These are phyloP conservation scores for Ageneiosus marmoratus DNA, from an alignment of 2,113 vertebrate species.

Conservation along the genomic window DNA sequence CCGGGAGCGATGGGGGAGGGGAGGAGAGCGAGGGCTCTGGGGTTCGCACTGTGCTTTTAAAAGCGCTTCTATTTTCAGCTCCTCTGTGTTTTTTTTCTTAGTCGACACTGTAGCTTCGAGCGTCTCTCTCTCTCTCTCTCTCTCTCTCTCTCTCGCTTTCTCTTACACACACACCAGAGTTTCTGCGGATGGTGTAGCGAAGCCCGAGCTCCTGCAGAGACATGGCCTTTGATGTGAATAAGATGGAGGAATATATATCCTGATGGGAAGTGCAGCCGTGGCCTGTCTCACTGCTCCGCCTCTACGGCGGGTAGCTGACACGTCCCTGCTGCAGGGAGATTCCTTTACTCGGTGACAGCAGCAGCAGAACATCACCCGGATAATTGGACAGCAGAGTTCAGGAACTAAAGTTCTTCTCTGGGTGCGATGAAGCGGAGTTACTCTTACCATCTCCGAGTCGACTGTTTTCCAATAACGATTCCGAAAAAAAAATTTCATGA, in stretches of 20 bases:
- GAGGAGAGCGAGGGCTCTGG: background rate
- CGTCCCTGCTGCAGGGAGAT: background rate
- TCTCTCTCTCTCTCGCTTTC: background rate
- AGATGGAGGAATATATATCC: background rate
- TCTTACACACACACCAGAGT: background rate
- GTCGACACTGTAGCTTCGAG: constrained; percentile 14
- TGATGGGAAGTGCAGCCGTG: background rate
- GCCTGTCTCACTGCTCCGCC: background rate
- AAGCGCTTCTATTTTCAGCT: constrained; percentile 57
- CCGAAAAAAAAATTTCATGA: too few relatives aligned
- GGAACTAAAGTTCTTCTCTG: constrained; percentile 15
- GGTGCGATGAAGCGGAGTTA: background rate
- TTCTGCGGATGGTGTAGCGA: background rate
- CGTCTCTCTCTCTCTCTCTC: constrained; percentile 9
- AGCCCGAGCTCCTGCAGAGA: constrained; percentile 2
- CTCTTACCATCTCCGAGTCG: background rate
- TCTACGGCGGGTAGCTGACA: constrained; percentile 19
- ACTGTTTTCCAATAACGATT: background rate
- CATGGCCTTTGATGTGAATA: constrained; percentile 7
- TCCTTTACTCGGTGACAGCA: background rate
- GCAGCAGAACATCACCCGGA: background rate
- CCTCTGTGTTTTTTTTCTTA: constrained; percentile 23
- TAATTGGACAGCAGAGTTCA: constrained; percentile 21
- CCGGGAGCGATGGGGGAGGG: constrained; percentile 28
- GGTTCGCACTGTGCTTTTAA: constrained; percentile 49